A percentile compares a stretch with the other conserved stretches of the same genome.
Conservation (phyloP, 2,888 invertebrate species). For the Cecidostiba fungosa region DNA sequence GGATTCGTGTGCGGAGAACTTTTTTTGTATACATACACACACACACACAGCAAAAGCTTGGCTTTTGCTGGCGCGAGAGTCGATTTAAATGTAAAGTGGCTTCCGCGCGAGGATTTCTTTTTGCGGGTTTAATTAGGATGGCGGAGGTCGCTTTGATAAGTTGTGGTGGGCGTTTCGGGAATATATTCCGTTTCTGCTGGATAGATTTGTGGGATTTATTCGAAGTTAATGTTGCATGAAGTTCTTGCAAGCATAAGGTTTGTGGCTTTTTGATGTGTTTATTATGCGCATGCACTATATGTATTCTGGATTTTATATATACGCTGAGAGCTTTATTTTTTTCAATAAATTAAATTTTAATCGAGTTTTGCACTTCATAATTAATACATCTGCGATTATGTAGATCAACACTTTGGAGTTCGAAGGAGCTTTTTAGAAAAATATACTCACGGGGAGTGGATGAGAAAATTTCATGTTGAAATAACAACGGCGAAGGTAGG, state of each 20-base stretch:
- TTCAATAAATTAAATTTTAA: not conserved
- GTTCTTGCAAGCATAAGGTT: not conserved
- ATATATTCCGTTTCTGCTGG: not conserved
- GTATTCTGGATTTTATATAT: not conserved
- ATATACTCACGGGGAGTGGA: not conserved
- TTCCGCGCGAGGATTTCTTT: not conserved
- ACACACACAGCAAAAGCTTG: not conserved
- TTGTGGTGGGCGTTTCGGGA: not conserved
- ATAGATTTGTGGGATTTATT: not conserved
- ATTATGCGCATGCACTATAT: not conserved
- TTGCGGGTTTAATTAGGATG: not conserved
- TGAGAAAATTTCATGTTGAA: constrained; percentile 18
- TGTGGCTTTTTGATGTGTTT: not conserved
- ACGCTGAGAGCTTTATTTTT: not conserved
- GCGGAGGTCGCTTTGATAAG: constrained; percentile 5
- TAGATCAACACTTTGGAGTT: not conserved
- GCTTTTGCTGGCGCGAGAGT: not conserved
- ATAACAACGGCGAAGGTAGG: constrained; percentile 42
- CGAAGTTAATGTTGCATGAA: not conserved
- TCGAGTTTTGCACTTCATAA: not conserved
- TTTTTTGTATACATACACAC: too few species aligned
- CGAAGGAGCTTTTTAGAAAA: not conserved
- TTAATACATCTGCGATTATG: not conserved
- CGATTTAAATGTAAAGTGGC: constrained; percentile 32
- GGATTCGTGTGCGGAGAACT: constrained; percentile 18